Base-by-base conservation (phyloP, 2,888 invertebrate species). In the Cryptocephalus primarius region DNA sequence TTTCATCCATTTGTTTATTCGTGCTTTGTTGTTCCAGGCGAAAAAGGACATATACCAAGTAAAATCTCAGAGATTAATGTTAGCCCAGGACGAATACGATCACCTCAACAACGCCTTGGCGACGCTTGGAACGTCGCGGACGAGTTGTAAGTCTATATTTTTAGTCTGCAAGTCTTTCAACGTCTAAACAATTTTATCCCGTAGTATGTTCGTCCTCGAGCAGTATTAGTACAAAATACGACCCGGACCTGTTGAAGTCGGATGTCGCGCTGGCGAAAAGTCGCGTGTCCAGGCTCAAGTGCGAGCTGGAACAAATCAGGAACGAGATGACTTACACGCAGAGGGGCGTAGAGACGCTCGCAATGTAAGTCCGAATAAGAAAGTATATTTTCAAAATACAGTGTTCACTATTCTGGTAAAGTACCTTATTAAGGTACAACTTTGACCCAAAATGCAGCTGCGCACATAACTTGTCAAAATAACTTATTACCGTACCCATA, bases 21-120 rank as follows among this genome's bases (percentile, higher is more conserved):
- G 22, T 22, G 2, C 3, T 57, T 49, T 62, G 61, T 60, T 60
- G 47, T 69, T 69, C n/a, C 77, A 91, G 90, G 93, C 94, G 60
- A 95, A 95, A 74, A 90, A 91, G 70, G 95, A 96, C 75, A 94
- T 95, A 71, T 90, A 86, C 74, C 87, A 91, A 73, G 85, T 96
- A 55, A 96, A 96, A 72, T 90, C 93, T 66, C 92, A 95, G 74
- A 80, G 95, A 66, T 74, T 96, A 60, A 83, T 86, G 64, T 75
- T 96, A 61, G 95, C 95, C 45, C 91, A 95, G 72, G 92, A 95
- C 72, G 95, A 96, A 73, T 95, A 91, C 75, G 88, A 91, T 67
- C 89, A 92, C 69, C 80, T 95, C 51, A 91, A 89, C 72, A 87
- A 87, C 68, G 85, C 85, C 41, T 76, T 87, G 52, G 79, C 83